These are phyloP conservation scores for Rattus rattus DNA, from an alignment of 2,113 vertebrate genomes.

Conservation along the genomic window DNA sequence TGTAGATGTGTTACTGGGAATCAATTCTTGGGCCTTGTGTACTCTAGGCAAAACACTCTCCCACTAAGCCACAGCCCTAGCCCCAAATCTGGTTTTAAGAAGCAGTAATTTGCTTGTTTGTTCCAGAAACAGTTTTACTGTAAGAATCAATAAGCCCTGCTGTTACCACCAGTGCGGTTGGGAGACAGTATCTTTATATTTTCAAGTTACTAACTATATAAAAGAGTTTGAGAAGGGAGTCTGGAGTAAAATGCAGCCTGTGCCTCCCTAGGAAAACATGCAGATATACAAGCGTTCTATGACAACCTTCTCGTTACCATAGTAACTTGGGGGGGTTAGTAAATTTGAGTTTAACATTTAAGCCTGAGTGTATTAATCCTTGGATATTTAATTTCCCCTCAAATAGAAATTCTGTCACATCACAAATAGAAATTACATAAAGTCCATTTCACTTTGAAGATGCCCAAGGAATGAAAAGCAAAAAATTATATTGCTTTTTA, in stretches of 20 bases:
- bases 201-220: background rate
- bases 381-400: background rate
- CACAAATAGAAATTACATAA: slow-evolving; percentile 2
- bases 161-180: background rate
- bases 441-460: background rate
- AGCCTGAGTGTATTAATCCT: slow-evolving; percentile 17
- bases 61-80: background rate
- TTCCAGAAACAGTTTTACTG: background rate
- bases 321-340: background rate
- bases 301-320: background rate
- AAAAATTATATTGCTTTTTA: background rate
- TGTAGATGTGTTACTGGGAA: background rate
- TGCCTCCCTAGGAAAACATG: background rate
- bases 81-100: background rate
- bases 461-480: slow-evolving; percentile 26
- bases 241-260: background rate
- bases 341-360: slow-evolving; percentile 23
- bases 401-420: background rate
- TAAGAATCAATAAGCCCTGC: background rate
- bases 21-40: background rate
- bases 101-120: background rate
- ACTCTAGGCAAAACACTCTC: background rate
- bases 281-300: background rate
- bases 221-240: background rate
- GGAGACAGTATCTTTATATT: background rate